phyloP scores from a whole-genome alignment of 2,797 vertebrate genomes.

The Ptychadena robeensis region DNA sequence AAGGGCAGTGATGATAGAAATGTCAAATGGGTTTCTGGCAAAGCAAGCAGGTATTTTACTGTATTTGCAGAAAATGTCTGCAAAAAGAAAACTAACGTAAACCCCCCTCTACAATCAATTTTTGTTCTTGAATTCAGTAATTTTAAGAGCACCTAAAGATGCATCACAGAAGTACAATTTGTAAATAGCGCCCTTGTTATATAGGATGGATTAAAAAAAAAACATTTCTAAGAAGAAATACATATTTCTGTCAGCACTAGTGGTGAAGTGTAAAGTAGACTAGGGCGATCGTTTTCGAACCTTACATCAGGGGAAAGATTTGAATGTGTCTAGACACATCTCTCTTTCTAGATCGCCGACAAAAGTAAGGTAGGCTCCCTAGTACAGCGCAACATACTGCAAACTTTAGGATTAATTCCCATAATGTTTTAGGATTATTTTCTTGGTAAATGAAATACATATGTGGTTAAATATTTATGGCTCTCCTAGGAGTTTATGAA shows the following conservation, averaged over 20 bases:
- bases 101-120: background rate
- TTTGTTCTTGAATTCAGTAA: background rate
- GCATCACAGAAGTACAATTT: background rate
- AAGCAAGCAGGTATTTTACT: too few relatives aligned
- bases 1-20: too few relatives aligned
- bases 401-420: slow-evolving; percentile 6
- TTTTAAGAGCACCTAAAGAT: background rate
- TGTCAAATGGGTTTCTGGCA: too few relatives aligned
- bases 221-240: background rate
- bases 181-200: background rate
- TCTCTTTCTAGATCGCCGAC: background rate
- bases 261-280: background rate
- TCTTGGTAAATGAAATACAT: slow-evolving; percentile 37
- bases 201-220: background rate
- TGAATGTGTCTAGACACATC: slow-evolving; percentile 37
- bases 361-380: background rate
- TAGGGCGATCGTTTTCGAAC: background rate
- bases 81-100: background rate
- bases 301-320: background rate
- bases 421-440: slow-evolving; percentile 36
- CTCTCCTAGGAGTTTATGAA: slow-evolving; percentile 1
- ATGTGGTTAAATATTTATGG: slow-evolving; percentile 24
- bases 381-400: background rate
- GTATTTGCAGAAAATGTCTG: too few relatives aligned
- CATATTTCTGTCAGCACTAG: background rate